These are phyloP conservation scores for Ctenopoma kingsleyae DNA, from an alignment of 2,797 vertebrate genomes.

Conservation along the genomic window DNA sequence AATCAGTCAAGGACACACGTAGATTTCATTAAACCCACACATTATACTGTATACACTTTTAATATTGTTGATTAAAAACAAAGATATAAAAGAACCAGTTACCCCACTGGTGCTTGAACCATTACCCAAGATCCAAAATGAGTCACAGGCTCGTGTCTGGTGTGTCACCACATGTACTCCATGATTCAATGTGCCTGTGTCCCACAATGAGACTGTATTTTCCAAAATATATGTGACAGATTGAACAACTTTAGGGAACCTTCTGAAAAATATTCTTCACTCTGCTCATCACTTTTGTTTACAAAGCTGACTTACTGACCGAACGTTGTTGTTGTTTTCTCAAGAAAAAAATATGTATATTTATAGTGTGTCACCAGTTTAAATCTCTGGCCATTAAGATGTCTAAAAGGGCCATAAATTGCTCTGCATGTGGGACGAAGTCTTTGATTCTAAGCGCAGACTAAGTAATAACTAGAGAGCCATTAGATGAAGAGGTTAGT, in stretches of 20 bases:
- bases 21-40: background rate
- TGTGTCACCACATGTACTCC: slow-evolving; percentile 51
- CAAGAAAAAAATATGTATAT: slow-evolving; percentile 11
- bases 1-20: background rate
- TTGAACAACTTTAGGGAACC: slow-evolving; percentile 30
- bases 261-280: slow-evolving; percentile 29
- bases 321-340: slow-evolving; percentile 13
- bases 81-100: slow-evolving; percentile 24
- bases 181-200: slow-evolving; percentile 53
- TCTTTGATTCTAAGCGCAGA: slow-evolving; percentile 72
- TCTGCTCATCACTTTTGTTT: slow-evolving; percentile 48
- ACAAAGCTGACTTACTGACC: slow-evolving; percentile 22
- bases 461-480: slow-evolving; percentile 69
- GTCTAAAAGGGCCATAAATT: slow-evolving; percentile 60
- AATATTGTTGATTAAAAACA: slow-evolving; percentile 14
- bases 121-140: slow-evolving; percentile 31
- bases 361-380: slow-evolving; percentile 46
- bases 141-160: slow-evolving; percentile 52
- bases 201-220: slow-evolving; percentile 38
- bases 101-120: slow-evolving; percentile 12
- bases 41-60: background rate
- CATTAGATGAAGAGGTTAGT: slow-evolving; percentile 66
- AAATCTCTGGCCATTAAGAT: slow-evolving; percentile 53
- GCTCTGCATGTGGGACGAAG: slow-evolving; percentile 68
- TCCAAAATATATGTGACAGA: slow-evolving; percentile 43